Evolutionary conservation across 2,113 vertebrate species (phyloP).

Genomic region (Elephas maximus): DNA sequence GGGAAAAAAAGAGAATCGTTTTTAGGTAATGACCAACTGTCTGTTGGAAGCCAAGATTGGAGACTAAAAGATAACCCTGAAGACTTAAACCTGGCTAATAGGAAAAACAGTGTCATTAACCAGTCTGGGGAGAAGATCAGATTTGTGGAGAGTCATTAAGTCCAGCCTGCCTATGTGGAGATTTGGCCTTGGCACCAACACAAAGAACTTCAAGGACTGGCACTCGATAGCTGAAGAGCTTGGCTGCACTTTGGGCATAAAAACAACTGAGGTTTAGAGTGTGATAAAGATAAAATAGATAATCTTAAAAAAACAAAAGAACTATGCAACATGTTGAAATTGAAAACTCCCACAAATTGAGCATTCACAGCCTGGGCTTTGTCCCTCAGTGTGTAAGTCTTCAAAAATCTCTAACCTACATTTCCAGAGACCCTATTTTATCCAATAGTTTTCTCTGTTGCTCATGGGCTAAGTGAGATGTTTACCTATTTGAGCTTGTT

Average conservation of each 20-base stretch:
- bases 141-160: not conserved
- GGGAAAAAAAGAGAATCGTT: not conserved
- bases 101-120: not conserved
- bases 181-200: not conserved
- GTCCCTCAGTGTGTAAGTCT: not conserved
- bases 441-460: not conserved
- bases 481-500: not conserved
- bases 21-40: not conserved
- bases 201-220: not conserved
- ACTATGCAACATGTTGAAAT: not conserved
- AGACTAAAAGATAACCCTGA: not conserved
- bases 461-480: not conserved
- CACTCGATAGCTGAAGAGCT: not conserved
- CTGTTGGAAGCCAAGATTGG: not conserved
- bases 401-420: not conserved
- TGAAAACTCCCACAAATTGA: not conserved
- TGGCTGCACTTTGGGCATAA: not conserved
- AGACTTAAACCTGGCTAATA: not conserved
- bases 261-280: not conserved
- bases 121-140: not conserved
- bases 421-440: not conserved
- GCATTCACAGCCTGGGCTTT: not conserved
- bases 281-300: not conserved
- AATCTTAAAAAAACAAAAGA: not conserved
- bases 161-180: not conserved